A percentile compares a stretch with the other conserved stretches of the same genome.
phyloP scores from a whole-genome alignment of 2,113 vertebrate genomes.

The Semicossyphus pulcher region DNA sequence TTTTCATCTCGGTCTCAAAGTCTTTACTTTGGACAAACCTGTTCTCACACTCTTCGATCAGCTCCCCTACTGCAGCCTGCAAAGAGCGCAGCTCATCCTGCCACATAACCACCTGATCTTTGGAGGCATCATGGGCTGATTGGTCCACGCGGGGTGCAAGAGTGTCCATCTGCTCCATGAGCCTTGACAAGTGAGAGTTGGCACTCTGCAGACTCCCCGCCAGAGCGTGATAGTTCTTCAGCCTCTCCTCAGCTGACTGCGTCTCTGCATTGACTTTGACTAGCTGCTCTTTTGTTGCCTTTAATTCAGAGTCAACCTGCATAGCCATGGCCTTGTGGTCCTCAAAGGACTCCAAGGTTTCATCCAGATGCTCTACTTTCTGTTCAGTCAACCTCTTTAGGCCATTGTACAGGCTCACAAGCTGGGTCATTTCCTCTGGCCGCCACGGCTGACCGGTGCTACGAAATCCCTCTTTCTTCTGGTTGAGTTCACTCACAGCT shows the following conservation, averaged over 20 bases:
- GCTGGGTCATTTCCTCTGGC: slow-evolving; percentile 89
- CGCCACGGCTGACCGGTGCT: slow-evolving; percentile 94
- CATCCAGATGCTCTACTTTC: slow-evolving; percentile 87
- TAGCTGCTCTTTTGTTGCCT: slow-evolving; percentile 86
- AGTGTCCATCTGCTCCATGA: slow-evolving; percentile 90
- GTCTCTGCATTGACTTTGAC: slow-evolving; percentile 90
- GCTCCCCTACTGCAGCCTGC: slow-evolving; percentile 86
- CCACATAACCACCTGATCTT: slow-evolving; percentile 87
- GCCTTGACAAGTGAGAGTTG: slow-evolving; percentile 86
- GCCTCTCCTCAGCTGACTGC: slow-evolving; percentile 91
- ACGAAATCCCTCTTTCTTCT: slow-evolving; percentile 93
- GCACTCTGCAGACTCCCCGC: slow-evolving; percentile 91
- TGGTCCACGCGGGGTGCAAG: slow-evolving; percentile 88
- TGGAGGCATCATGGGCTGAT: slow-evolving; percentile 84
- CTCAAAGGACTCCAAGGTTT: slow-evolving; percentile 86
- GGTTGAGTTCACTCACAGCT: slow-evolving; percentile 91
- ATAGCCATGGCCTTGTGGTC: slow-evolving; percentile 88
- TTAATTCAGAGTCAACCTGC: slow-evolving; percentile 87
- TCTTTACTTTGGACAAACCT: slow-evolving; percentile 89
- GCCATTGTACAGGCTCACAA: slow-evolving; percentile 86
- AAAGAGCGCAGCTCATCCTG: slow-evolving; percentile 89
- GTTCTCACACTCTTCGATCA: slow-evolving; percentile 91
- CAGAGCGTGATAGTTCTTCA: slow-evolving; percentile 92
- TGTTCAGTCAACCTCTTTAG: slow-evolving; percentile 89
- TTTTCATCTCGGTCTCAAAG: slow-evolving; percentile 93